A percentile compares a stretch with the other conserved stretches of the same genome.
Evolutionary conservation across 1,140 invertebrate species (phyloP).

Genomic region (Drosophila littoralis): DNA sequence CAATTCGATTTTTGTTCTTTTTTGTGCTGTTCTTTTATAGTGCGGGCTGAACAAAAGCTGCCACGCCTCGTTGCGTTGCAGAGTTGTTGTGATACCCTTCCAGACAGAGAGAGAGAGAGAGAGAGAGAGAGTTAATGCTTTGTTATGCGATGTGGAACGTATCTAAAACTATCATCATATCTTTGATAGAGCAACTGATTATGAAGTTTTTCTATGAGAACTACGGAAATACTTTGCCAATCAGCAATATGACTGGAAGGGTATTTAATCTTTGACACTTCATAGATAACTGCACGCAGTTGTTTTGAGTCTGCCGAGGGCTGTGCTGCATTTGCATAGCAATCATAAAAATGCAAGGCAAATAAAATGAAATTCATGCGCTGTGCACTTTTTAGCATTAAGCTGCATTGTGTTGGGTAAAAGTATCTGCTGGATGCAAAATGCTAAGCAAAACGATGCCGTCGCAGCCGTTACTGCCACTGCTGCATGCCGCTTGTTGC

Average conservation of each 20-base stretch:
- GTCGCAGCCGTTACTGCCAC: background rate
- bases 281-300: background rate
- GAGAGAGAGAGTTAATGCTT: too few relatives aligned
- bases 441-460: slow-evolving; percentile 31
- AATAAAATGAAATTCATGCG: slow-evolving; percentile 55
- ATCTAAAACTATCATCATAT: too few relatives aligned
- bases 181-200: too few relatives aligned
- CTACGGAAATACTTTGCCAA: background rate
- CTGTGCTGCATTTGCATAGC: slow-evolving; percentile 53
- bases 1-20: slow-evolving; percentile 23
- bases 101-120: too few relatives aligned
- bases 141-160: too few relatives aligned
- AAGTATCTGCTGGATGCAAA: slow-evolving; percentile 49
- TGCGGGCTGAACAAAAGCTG: slow-evolving; percentile 48
- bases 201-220: too few relatives aligned
- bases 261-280: background rate
- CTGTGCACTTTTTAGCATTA: slow-evolving; percentile 42
- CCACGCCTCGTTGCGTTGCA: slow-evolving; percentile 56
- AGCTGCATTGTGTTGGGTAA: slow-evolving; percentile 40
- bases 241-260: background rate
- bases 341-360: slow-evolving; percentile 60
- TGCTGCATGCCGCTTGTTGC: slow-evolving; percentile 22
- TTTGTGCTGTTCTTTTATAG: slow-evolving; percentile 30
- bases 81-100: slow-evolving; percentile 16
- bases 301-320: slow-evolving; percentile 23